These are phyloP conservation scores for Eretmocerus hayati DNA, from an alignment of 2,888 invertebrate genomes.

Conservation along the genomic window DNA sequence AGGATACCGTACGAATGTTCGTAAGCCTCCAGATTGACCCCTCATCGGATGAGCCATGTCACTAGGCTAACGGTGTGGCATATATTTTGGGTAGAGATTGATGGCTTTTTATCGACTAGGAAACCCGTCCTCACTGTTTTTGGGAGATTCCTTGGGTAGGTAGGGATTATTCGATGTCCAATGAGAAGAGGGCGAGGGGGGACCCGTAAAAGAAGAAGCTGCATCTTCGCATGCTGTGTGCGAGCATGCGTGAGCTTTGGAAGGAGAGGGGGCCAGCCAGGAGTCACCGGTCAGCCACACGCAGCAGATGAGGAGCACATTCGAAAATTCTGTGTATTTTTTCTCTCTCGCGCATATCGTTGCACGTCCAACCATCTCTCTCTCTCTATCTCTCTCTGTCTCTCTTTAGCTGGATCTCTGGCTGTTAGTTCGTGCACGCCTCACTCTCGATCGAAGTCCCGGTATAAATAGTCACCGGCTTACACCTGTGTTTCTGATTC, in stretches of 20 bases:
- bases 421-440: background rate
- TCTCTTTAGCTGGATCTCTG: constrained; percentile 2
- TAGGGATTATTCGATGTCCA: background rate
- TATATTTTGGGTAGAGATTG: no score
- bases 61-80: no score
- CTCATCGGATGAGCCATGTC: no score
- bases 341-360: no score
- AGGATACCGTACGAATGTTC: no score
- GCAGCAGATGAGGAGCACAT: constrained; percentile 22
- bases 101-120: no score
- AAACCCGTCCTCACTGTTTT: background rate
- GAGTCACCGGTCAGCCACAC: background rate
- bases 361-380: no score
- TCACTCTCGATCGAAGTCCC: background rate
- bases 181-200: background rate
- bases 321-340: constrained; percentile 20
- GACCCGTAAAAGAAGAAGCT: background rate
- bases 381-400: constrained; percentile 6
- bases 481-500: constrained; percentile 16
- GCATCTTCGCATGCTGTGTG: background rate
- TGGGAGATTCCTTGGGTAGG: background rate
- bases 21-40: no score
- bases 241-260: background rate
- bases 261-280: background rate
- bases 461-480: constrained; percentile 21